phyloP scores from a whole-genome alignment of 2,113 vertebrate genomes.

The Psilopsiagon aurifrons region DNA sequence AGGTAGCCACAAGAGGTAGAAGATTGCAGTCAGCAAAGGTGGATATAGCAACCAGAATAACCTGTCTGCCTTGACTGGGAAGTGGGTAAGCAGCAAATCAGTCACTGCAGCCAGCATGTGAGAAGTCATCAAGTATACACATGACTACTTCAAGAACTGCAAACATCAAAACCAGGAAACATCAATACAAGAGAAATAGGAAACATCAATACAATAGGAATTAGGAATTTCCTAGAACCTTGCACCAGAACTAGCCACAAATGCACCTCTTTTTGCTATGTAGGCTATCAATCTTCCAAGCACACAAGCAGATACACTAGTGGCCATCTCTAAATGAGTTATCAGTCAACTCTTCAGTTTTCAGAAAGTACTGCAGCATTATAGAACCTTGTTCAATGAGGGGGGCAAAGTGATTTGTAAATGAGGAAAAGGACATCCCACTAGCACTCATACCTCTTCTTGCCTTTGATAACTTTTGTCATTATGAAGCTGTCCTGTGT shows the following conservation, averaged over 20 bases:
- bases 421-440: not conserved
- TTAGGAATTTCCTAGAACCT: not conserved
- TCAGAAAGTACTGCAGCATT: not conserved
- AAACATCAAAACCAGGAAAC: not conserved
- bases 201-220: not conserved
- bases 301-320: not conserved
- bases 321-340: not conserved
- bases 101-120: not conserved
- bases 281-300: not conserved
- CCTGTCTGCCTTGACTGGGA: not conserved
- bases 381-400: not conserved
- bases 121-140: not conserved
- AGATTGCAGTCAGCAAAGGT: not conserved
- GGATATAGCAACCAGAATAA: not conserved
- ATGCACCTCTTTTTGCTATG: not conserved
- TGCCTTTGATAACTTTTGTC: not conserved
- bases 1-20: not conserved
- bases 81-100: not conserved
- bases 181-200: not conserved
- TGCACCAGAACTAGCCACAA: not conserved
- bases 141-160: not conserved
- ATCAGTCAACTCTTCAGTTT: not conserved
- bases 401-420: not conserved
- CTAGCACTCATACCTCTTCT: not conserved
- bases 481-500: fast-evolving